phyloP scores from a whole-genome alignment of 1,140 invertebrate species.

The Caenorhabditis brenneri region DNA sequence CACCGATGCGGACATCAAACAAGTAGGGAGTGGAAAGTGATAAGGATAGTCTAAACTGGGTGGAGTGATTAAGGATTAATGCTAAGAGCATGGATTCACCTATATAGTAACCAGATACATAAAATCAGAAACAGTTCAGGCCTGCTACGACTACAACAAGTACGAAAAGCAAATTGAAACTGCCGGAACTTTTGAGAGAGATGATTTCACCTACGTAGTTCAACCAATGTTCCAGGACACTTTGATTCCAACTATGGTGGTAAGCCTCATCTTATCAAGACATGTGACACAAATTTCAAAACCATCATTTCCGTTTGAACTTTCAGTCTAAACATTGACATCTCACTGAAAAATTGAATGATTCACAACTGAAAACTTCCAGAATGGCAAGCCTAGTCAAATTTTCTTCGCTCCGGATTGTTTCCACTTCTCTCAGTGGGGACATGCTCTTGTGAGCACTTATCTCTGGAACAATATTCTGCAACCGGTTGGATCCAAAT shows the following conservation, averaged over 20 bases:
- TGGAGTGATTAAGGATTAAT: too few relatives aligned
- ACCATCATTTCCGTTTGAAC: too few relatives aligned
- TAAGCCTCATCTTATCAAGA: too few relatives aligned
- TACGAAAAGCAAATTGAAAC: conserved; percentile 52
- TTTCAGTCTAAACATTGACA: too few relatives aligned
- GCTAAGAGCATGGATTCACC: too few relatives aligned
- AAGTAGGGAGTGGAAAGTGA: conserved; percentile 17
- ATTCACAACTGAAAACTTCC: conserved; percentile 32
- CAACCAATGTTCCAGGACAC: conserved; percentile 70
- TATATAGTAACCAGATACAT: too few relatives aligned
- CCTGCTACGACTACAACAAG: conserved; percentile 51
- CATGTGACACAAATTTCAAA: too few relatives aligned
- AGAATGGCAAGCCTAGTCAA: conserved; percentile 73
- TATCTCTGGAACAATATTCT: conserved; percentile 81
- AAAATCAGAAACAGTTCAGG: background rate
- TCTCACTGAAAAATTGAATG: background rate
- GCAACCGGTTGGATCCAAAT: conserved; percentile 79
- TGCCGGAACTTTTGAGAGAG: conserved; percentile 70
- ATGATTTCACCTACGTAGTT: conserved; percentile 72
- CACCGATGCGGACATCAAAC: conserved; percentile 53
- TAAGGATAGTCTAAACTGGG: too few relatives aligned
- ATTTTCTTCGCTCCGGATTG: conserved; percentile 78
- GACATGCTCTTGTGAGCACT: conserved; percentile 76
- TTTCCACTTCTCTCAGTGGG: conserved; percentile 79
- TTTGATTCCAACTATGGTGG: conserved; percentile 50